phyloP scores from a whole-genome alignment of 2,888 invertebrate genomes.

The Ceriagrion tenellum region DNA sequence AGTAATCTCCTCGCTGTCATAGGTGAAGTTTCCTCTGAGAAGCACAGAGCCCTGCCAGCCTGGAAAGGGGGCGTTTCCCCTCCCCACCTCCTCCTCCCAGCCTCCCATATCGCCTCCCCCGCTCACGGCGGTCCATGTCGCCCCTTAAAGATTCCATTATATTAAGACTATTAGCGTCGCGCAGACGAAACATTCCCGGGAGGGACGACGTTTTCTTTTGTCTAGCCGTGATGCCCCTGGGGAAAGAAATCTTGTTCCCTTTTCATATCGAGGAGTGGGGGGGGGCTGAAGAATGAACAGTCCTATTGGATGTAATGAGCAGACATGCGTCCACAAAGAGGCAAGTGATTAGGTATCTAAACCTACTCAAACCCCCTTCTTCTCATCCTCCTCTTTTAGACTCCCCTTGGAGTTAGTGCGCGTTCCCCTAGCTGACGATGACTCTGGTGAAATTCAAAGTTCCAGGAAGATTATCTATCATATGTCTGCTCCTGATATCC shows the following conservation, averaged over 20 bases:
- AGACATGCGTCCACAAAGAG: neutral
- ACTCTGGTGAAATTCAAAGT: no score
- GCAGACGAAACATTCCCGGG: neutral
- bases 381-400: no score
- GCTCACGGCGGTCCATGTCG: constrained; percentile 6
- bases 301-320: neutral
- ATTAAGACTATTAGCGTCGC: neutral
- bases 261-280: neutral
- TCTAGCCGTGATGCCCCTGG: neutral
- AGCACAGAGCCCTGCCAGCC: neutral
- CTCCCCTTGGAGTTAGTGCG: no score
- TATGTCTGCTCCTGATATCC: no score
- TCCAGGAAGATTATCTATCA: no score
- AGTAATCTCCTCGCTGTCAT: neutral
- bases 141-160: neutral
- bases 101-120: neutral
- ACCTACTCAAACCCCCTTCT: no score
- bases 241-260: neutral
- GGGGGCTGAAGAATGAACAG: neutral
- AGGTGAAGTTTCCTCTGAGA: neutral
- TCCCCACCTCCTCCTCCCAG: no score
- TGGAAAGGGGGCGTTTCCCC: neutral
- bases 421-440: no score
- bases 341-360: neutral
- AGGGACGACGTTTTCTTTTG: neutral